Evolutionary conservation across 2,797 vertebrate species (phyloP).

Genomic region (Alauda arvensis): DNA sequence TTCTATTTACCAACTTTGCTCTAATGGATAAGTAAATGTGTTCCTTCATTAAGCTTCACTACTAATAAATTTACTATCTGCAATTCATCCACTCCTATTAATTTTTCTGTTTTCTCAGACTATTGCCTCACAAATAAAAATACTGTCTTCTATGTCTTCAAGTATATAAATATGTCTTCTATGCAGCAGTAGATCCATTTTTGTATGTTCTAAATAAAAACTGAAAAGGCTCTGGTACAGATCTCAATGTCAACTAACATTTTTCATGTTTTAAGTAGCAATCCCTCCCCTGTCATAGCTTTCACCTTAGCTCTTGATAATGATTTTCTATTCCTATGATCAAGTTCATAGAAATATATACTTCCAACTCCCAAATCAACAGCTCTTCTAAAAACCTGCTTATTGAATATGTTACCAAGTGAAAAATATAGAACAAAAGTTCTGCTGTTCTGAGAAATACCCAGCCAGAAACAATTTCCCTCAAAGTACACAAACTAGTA

Average conservation of each 20-base stretch:
- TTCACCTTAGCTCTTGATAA: background rate
- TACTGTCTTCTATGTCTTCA: background rate
- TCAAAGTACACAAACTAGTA: slow-evolving; percentile 7
- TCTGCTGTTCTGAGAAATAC: slow-evolving; percentile 12
- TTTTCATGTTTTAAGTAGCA: background rate
- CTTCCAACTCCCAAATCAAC: background rate
- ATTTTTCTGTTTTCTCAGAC: background rate
- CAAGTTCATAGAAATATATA: background rate
- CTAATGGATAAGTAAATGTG: background rate
- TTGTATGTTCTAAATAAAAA: background rate
- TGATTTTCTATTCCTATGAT: background rate
- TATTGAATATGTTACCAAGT: background rate
- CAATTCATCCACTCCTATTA: background rate
- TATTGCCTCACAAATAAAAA: background rate
- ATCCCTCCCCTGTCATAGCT: background rate
- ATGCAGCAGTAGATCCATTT: background rate
- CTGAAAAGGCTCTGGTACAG: background rate
- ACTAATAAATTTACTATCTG: background rate
- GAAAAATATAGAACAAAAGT: background rate
- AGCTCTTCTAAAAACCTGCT: background rate
- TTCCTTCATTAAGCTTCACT: background rate
- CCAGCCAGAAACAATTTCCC: background rate
- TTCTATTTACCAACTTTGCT: background rate
- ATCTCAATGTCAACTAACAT: background rate
- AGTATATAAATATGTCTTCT: background rate